Evolutionary conservation across 2,797 vertebrate genomes (phyloP).

Genomic region (Takifugu rubripes): DNA sequence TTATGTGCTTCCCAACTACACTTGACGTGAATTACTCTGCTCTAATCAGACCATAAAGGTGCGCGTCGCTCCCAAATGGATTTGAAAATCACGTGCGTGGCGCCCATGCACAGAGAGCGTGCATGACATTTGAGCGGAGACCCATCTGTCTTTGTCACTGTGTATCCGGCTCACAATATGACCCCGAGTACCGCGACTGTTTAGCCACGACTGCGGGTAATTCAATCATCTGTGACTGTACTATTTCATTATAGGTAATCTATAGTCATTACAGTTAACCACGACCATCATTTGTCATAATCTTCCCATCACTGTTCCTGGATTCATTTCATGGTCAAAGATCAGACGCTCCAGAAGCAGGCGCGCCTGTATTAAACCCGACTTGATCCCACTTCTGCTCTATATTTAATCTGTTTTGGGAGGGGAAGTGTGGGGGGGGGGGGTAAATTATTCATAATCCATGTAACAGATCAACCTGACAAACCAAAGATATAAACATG

Average conservation of each 20-base stretch:
- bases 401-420: slow-evolving; percentile 17
- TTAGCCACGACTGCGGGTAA: slow-evolving; percentile 13
- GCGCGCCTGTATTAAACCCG: slow-evolving; percentile 10
- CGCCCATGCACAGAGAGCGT: slow-evolving; percentile 20
- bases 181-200: slow-evolving; percentile 3
- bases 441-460: slow-evolving; percentile 13
- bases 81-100: slow-evolving; percentile 5
- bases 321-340: slow-evolving; percentile 31
- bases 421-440: too few relatives aligned
- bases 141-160: slow-evolving; percentile 28
- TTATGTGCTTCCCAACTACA: slow-evolving; percentile 36
- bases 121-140: slow-evolving; percentile 35
- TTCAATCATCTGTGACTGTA: slow-evolving; percentile 32
- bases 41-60: slow-evolving; percentile 33
- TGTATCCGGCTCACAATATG: slow-evolving; percentile 34
- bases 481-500: slow-evolving; percentile 4
- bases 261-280: slow-evolving; percentile 36
- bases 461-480: slow-evolving; percentile 18
- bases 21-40: slow-evolving; percentile 36
- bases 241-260: slow-evolving; percentile 37
- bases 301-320: slow-evolving; percentile 13
- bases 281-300: slow-evolving; percentile 45
- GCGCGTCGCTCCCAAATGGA: slow-evolving; percentile 12
- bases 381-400: slow-evolving; percentile 4
- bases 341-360: slow-evolving; percentile 30